Evolutionary conservation across 1,140 invertebrate genomes (phyloP).

Genomic region (Drosophila pectinifera): DNA sequence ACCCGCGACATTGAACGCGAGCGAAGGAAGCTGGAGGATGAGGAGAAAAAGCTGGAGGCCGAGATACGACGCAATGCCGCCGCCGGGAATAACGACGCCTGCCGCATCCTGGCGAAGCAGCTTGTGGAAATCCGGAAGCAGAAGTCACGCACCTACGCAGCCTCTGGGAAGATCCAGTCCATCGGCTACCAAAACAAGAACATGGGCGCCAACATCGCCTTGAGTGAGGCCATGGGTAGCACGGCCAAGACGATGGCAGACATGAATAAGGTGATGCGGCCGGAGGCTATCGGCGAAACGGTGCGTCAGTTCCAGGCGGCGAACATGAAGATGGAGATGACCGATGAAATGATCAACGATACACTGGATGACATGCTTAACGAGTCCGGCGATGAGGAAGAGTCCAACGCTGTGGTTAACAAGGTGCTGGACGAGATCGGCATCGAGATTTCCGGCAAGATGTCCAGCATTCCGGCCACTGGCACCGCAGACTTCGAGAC

Average conservation of each 20-base stretch:
- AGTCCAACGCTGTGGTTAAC: conserved; percentile 93
- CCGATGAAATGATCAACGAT: conserved; percentile 97
- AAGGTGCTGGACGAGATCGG: conserved; percentile 98
- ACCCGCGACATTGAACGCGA: conserved; percentile 94
- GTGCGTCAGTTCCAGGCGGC: conserved; percentile 93
- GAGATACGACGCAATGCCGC: conserved; percentile 96
- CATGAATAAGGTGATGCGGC: conserved; percentile 95
- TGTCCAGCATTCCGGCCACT: conserved; percentile 89
- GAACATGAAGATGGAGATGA: conserved; percentile 96
- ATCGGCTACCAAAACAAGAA: conserved; percentile 94
- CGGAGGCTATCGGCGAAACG: conserved; percentile 92
- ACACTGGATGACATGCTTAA: conserved; percentile 95
- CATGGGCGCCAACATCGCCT: conserved; percentile 94
- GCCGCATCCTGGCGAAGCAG: conserved; percentile 94
- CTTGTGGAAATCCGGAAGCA: conserved; percentile 94
- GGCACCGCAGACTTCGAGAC: conserved; percentile 87
- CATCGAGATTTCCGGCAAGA: conserved; percentile 95
- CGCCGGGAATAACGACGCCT: conserved; percentile 93
- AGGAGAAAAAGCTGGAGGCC: conserved; percentile 96
- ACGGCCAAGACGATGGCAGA: conserved; percentile 94
- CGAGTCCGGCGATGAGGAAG: conserved; percentile 96
- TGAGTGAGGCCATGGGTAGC: conserved; percentile 93
- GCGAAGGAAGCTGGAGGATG: conserved; percentile 91
- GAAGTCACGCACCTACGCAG: conserved; percentile 92
- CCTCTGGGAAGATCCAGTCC: conserved; percentile 91